Evolutionary conservation across 2,888 invertebrate genomes (phyloP).

Genomic region (Agriopis marginaria): DNA sequence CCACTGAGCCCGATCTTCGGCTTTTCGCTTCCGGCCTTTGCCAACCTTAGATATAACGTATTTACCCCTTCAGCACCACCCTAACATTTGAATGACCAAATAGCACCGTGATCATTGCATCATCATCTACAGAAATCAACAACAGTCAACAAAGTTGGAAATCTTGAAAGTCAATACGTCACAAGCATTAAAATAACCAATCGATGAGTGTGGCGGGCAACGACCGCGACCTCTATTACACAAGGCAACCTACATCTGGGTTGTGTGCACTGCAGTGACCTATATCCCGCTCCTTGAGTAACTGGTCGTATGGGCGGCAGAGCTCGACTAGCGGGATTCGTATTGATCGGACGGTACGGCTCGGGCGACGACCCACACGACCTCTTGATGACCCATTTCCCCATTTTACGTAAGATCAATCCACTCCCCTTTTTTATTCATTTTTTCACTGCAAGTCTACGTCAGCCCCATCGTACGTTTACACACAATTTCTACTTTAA

Average conservation of each 20-base stretch:
- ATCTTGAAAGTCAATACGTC: neutral
- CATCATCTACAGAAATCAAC: neutral
- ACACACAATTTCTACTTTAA: no score
- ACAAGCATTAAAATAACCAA: neutral
- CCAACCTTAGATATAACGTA: no score
- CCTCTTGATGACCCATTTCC: slow-evolving; percentile 41
- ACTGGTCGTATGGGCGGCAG: neutral
- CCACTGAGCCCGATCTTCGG: no score
- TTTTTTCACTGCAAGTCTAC: neutral
- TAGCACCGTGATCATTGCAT: neutral
- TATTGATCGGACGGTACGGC: slow-evolving; percentile 27
- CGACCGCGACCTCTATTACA: slow-evolving; percentile 6
- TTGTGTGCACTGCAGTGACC: slow-evolving; percentile 22
- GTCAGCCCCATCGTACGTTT: no score
- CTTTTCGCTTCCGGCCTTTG: no score
- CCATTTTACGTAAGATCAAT: neutral
- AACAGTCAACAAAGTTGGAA: neutral
- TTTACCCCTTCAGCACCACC: neutral
- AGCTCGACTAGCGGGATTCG: slow-evolving; percentile 2
- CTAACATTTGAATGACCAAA: neutral
- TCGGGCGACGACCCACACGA: slow-evolving; percentile 27
- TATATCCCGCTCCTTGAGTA: slow-evolving; percentile 10
- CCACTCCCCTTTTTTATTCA: neutral
- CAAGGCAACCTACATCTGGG: slow-evolving; percentile 10
- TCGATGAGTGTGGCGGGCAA: neutral